Conservation (phyloP, 1,140 invertebrate genomes). For the Zaprionus kolodkinae region DNA sequence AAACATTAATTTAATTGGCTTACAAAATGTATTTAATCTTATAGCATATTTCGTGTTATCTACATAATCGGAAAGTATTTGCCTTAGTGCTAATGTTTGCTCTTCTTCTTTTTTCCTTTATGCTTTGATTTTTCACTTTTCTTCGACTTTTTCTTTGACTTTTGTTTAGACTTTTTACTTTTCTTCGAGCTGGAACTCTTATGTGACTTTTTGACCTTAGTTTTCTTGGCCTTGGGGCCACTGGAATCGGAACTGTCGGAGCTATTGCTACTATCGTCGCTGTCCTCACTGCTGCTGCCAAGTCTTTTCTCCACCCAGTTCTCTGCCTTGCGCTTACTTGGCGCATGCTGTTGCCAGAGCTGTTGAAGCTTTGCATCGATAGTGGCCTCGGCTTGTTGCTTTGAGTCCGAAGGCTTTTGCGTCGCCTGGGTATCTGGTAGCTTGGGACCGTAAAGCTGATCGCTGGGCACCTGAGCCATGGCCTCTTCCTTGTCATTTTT, state of each 20-base stretch:
- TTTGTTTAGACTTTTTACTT: constrained; percentile 61
- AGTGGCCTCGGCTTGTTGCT: constrained; percentile 23
- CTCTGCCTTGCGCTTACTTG: constrained; percentile 55
- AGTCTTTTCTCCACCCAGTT: constrained; percentile 65
- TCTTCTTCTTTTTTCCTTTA: constrained; percentile 70
- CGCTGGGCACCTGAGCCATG: constrained; percentile 44
- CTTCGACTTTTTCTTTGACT: constrained; percentile 74
- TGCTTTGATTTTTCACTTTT: constrained; percentile 67
- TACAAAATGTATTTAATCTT: not conserved
- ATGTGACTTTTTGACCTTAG: constrained; percentile 63
- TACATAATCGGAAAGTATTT: not conserved
- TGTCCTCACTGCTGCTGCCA: constrained; percentile 24
- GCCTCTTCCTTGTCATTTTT: constrained; percentile 63
- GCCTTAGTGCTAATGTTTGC: constrained; percentile 38
- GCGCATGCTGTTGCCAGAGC: constrained; percentile 59
- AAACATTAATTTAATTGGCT: not conserved
- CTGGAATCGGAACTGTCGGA: constrained; percentile 31
- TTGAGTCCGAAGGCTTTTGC: not conserved
- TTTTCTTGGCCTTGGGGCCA: constrained; percentile 36
- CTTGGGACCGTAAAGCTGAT: constrained; percentile 60
- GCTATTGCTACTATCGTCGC: constrained; percentile 52
- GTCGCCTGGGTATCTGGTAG: constrained; percentile 29
- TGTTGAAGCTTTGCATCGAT: constrained; percentile 69
- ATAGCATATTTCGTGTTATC: too few species aligned
- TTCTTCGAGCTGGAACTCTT: constrained; percentile 63